Evolutionary conservation across 2,797 vertebrate genomes (phyloP).

Genomic region (Sandelia bainsii): DNA sequence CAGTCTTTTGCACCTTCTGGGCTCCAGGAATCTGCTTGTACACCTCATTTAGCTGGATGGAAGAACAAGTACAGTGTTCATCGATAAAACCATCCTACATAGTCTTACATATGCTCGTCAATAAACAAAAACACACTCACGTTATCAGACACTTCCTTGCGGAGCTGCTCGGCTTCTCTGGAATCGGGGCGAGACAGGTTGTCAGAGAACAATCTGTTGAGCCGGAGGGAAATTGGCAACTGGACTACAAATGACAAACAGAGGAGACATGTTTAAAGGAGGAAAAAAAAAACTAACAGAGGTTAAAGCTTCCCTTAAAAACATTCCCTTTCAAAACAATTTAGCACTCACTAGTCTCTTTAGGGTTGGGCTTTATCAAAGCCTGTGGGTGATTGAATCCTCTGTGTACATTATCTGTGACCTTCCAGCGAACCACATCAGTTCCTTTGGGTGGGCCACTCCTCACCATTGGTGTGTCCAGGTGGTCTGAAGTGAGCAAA

Average conservation of each 20-base stretch:
- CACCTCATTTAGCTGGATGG: slow-evolving; percentile 89
- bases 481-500: slow-evolving; percentile 90
- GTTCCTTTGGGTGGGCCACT: slow-evolving; percentile 90
- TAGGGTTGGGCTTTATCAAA: slow-evolving; percentile 83
- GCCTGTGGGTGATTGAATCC: slow-evolving; percentile 75
- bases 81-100: neutral
- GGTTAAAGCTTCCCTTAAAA: neutral
- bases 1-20: slow-evolving; percentile 90
- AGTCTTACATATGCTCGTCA: neutral
- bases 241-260: slow-evolving; percentile 70
- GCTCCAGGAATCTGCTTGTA: slow-evolving; percentile 90
- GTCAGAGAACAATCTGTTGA: slow-evolving; percentile 90
- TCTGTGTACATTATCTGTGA: slow-evolving; percentile 93
- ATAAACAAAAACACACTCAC: slow-evolving; percentile 78
- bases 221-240: slow-evolving; percentile 91
- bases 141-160: slow-evolving; percentile 91
- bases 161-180: slow-evolving; percentile 88
- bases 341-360: slow-evolving; percentile 88
- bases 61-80: slow-evolving; percentile 30
- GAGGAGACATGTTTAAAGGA: neutral
- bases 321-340: neutral
- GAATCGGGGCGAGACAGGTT: slow-evolving; percentile 86
- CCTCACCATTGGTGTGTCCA: slow-evolving; percentile 94
- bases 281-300: neutral
- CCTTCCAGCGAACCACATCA: slow-evolving; percentile 93